Conservation (phyloP, 2,113 vertebrate genomes). For the Plecotus auritus region DNA sequence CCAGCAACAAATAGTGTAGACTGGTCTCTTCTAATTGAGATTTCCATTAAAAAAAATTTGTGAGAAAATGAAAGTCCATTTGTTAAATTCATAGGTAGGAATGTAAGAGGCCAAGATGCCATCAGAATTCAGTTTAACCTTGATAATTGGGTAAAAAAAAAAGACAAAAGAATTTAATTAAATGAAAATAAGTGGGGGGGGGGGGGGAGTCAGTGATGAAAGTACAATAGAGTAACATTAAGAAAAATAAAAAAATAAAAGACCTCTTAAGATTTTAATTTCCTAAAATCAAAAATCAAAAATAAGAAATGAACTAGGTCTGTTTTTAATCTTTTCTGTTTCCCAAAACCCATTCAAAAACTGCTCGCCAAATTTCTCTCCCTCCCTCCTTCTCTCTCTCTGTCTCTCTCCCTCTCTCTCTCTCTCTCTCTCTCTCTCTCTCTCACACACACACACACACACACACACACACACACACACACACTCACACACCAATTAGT, state of each 20-base stretch:
- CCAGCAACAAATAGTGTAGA: background rate
- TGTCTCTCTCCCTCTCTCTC: background rate
- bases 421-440: background rate
- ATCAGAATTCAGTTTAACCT: conserved; percentile 17
- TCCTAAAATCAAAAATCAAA: conserved; percentile 11
- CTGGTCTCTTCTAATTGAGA: conserved; percentile 3
- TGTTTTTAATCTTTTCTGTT: background rate
- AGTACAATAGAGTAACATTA: background rate
- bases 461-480: background rate
- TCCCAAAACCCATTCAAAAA: conserved; percentile 12
- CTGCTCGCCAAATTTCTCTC: background rate
- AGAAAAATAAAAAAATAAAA: background rate
- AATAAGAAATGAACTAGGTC: background rate
- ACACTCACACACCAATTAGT: background rate
- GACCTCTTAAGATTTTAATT: background rate
- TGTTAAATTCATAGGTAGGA: background rate
- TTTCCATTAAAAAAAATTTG: background rate
- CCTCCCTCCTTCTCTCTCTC: background rate
- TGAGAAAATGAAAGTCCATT: conserved; percentile 3
- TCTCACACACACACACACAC: background rate
- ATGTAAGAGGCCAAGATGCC: background rate
- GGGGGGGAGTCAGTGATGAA: background rate
- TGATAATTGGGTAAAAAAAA: background rate
- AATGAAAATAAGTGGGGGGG: background rate
- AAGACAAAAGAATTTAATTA: background rate